Percentiles rank a stretch among this genome's conserved stretches.
These are phyloP conservation scores for Orthosia cruda DNA, from an alignment of 2,888 invertebrate genomes.

Conservation along the genomic window DNA sequence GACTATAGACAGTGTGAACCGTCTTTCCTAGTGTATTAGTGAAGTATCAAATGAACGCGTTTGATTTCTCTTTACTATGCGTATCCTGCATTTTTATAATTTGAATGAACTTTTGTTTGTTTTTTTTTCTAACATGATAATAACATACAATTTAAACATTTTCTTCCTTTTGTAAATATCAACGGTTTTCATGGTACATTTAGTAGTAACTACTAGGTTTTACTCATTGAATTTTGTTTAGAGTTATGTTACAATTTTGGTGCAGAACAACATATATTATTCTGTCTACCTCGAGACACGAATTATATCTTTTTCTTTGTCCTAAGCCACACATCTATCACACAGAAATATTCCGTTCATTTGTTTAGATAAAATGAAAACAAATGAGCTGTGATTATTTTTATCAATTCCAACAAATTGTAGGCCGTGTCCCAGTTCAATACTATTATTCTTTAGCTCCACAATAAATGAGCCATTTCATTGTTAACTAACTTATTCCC, in stretches of 20 bases:
- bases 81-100: neutral
- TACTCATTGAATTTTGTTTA: no score
- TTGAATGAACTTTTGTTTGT: neutral
- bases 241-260: no score
- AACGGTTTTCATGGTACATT: neutral
- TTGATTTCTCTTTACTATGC: neutral
- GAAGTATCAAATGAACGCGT: constrained; percentile 1
- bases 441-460: constrained; percentile 21
- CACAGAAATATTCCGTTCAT: constrained; percentile 27
- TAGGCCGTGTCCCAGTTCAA: constrained; percentile 32
- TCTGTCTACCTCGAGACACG: no score
- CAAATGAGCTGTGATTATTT: constrained; percentile 37
- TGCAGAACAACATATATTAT: no score
- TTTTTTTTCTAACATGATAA: neutral
- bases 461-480: neutral
- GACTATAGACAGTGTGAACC: constrained; percentile 29
- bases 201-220: no score
- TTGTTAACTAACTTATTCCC: neutral
- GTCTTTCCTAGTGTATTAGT: constrained; percentile 9
- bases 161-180: neutral
- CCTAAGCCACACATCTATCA: neutral
- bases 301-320: neutral
- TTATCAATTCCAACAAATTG: constrained; percentile 38
- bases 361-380: constrained; percentile 19
- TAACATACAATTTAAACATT: neutral